Percentiles rank a stretch among this genome's conserved stretches.
phyloP scores from a whole-genome alignment of 1,140 invertebrate species.

The Scaptomyza pallida region DNA sequence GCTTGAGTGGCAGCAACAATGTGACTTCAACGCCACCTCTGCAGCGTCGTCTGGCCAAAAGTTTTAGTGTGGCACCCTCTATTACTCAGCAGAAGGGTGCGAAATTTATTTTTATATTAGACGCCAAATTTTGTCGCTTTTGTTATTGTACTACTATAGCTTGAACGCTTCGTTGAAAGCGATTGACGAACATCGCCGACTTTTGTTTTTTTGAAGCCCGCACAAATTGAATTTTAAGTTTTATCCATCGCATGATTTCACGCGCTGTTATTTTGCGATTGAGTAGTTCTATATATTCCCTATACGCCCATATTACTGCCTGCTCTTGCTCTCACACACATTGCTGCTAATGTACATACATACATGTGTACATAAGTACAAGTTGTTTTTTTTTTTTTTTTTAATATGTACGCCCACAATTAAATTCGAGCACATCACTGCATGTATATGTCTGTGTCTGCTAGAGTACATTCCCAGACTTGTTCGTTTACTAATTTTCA shows the following conservation, averaged over 20 bases:
- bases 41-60: slow-evolving; percentile 93
- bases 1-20: slow-evolving; percentile 32
- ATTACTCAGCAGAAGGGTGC: slow-evolving; percentile 83
- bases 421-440: slow-evolving; percentile 53
- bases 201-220: neutral
- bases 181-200: neutral
- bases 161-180: neutral
- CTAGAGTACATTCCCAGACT: slow-evolving; percentile 8
- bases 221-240: slow-evolving; percentile 14
- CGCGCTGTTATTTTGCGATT: slow-evolving; percentile 12
- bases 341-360: slow-evolving; percentile 21
- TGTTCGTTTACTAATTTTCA: slow-evolving; percentile 67
- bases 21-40: slow-evolving; percentile 91
- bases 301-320: slow-evolving; percentile 1
- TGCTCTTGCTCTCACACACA: slow-evolving; percentile 20
- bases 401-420: slow-evolving; percentile 72
- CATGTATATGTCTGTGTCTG: slow-evolving; percentile 38
- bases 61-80: slow-evolving; percentile 92
- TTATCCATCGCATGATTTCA: slow-evolving; percentile 9
- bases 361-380: slow-evolving; percentile 5
- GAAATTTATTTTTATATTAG: slow-evolving; percentile 23
- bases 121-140: slow-evolving; percentile 27
- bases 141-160: slow-evolving; percentile 4
- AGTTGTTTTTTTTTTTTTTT: slow-evolving; percentile 64
- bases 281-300: neutral